Evolutionary conservation across 1,140 invertebrate genomes (phyloP), one percentile per base, ranked within the genome.

Genomic region (Meloidogyne exigua): DNA sequence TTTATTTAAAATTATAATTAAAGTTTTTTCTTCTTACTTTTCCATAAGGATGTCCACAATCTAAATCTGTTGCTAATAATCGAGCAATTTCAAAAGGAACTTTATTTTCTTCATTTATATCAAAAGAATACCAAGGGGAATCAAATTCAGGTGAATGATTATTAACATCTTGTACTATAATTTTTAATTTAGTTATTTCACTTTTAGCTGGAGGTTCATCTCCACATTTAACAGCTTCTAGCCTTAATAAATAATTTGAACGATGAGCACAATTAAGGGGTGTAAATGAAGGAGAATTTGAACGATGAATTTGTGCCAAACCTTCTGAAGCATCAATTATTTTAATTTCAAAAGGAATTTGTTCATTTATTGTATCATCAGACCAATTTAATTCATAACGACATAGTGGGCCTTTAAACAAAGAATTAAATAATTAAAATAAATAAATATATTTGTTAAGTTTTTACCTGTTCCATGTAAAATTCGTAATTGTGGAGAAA

Each of bases 91-190:
- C 79, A 12, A 39, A 49, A 28, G 32, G 42, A 11, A 49, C 25
- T 36, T 70, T 28, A 11, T 78, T 70, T 36, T 77, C 86, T 70
- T 86, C 85, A 25, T 80, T 83, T n/a, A 85, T 80, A 62, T 84
- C 80, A 76, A 85, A 84, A 3, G 86, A 80, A 72, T 87, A 87
- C 85, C 85, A 87, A 25, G 85, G 86, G 11, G 85, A 72, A 21
- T 88, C 86, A 66, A 88, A 87, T 79, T 88, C 81, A 12, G 85
- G 85, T 2, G 81, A 71, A 67, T 87, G 85, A 64, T 88, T 87
- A 77, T 87, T 87, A 18, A 79, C 83, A 65, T 87, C 86, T 73
- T 87, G 84, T 9, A 87, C 82, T n/a, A 78, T 77, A 39, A 87
- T 80, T 68, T 87, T 85, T 64, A 87, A 75, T 32, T 79, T 68